Evolutionary conservation across 2,113 vertebrate genomes (phyloP).

Genomic region (Otolemur garnettii): DNA sequence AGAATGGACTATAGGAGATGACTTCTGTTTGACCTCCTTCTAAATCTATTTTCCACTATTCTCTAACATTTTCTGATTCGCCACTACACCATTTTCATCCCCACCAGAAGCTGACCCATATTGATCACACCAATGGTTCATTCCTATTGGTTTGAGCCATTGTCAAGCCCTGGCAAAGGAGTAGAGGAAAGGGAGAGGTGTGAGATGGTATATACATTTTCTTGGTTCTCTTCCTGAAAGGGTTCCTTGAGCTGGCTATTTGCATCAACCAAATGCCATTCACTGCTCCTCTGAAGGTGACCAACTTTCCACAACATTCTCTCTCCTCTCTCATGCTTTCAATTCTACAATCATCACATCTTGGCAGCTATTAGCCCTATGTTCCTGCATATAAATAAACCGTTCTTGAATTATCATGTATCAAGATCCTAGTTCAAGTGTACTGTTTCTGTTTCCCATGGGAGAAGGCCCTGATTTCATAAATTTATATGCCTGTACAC

Average conservation of each 20-base stretch:
- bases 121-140: not conserved
- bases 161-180: not conserved
- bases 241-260: not conserved
- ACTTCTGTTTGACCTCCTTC: not conserved
- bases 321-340: not conserved
- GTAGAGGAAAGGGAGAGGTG: not conserved
- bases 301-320: not conserved
- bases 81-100: not conserved
- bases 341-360: not conserved
- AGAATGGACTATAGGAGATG: not conserved
- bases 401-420: slow-evolving; percentile 25
- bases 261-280: slow-evolving; percentile 39
- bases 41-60: slow-evolving; percentile 33
- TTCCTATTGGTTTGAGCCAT: not conserved
- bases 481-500: not conserved
- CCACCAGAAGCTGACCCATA: not conserved
- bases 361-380: not conserved
- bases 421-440: not conserved
- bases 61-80: not conserved
- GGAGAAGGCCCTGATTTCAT: not conserved
- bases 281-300: not conserved
- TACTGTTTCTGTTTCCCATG: slow-evolving; percentile 9
- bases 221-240: not conserved
- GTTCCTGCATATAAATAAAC: not conserved
- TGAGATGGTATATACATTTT: not conserved